Conservation (phyloP, 2,113 vertebrate species). For the Atlantisia rogersi region DNA sequence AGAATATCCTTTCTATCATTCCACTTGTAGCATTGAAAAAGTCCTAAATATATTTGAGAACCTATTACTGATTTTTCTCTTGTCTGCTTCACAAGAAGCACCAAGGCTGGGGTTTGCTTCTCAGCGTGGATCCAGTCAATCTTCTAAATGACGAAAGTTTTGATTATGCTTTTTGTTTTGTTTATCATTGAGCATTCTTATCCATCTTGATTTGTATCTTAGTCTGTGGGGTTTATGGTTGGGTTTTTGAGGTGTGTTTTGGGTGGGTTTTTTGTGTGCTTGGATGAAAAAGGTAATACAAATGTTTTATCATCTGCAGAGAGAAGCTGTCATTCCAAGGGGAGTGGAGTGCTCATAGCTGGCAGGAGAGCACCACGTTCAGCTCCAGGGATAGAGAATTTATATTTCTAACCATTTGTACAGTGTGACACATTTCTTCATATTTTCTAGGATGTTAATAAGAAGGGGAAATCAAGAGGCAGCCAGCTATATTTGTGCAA, state of each 20-base stretch:
- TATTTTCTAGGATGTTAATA: slow-evolving; percentile 11
- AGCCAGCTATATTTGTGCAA: slow-evolving; percentile 19
- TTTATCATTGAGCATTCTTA: neutral
- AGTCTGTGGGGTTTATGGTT: neutral
- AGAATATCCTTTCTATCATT: neutral
- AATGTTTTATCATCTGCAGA: neutral
- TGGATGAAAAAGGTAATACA: neutral
- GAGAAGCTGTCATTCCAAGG: neutral
- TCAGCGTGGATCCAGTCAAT: neutral
- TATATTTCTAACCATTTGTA: neutral
- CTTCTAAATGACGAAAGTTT: neutral
- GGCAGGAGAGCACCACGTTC: neutral
- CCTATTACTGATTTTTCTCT: neutral
- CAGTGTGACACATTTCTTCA: neutral
- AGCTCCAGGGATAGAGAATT: neutral
- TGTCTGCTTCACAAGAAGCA: neutral
- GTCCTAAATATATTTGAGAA: neutral
- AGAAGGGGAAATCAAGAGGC: neutral
- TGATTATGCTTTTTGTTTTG: neutral
- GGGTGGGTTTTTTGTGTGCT: neutral
- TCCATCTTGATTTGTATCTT: neutral
- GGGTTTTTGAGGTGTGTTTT: rapidly evolving
- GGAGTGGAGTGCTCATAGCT: neutral
- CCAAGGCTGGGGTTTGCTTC: neutral
- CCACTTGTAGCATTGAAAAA: neutral